Base-by-base conservation (phyloP, 2,888 invertebrate species). In the Chironomus riparius region DNA sequence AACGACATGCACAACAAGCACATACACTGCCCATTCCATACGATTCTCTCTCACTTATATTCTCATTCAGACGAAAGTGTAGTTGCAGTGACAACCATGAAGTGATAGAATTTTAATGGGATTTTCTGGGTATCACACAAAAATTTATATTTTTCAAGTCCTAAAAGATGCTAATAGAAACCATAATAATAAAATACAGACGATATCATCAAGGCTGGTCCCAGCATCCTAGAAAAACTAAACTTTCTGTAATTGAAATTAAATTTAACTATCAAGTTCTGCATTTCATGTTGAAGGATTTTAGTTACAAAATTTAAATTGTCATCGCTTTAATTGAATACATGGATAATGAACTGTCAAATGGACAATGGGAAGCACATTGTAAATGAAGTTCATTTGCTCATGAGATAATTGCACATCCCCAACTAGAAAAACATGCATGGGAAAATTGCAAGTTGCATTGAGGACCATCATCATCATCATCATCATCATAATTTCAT, bases 51-150 rank as follows among this genome's bases (percentile, higher is more conserved):
- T 38, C 10, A 38, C 28, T 28, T 28, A 28, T 28, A 24, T 38
- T 38, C 38, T 38, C 38, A 38, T 38, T 38, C 38, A 38, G 38
- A 38, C 38, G 38, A 38, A n/a, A 38, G 38, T 38, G 38, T 38
- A 38, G 38, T 38, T 18, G 65, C 22, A 65, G 21, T 65, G 65
- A 65, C 65, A 65, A 24, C 65, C 65, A 65, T 65, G 65, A 65
- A 65, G 65, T 65, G 65, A 65, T 65, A 68, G 38, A 68, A 68
- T 68, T 68, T 68, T 68, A 68, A 68, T 68, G 68, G 68, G 68
- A 68, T 68, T 68, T 68, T 68, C 15, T 38, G 38, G 38, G 7
- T 15, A 21, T 1, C 28, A 28, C 28, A 28, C 28, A 28, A 28
- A 28, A 21, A 12, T 13, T 6, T 15, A 38, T 5, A 68, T 10